These are phyloP conservation scores for Endotricha flammealis DNA, from an alignment of 2,888 invertebrate species.

Conservation along the genomic window DNA sequence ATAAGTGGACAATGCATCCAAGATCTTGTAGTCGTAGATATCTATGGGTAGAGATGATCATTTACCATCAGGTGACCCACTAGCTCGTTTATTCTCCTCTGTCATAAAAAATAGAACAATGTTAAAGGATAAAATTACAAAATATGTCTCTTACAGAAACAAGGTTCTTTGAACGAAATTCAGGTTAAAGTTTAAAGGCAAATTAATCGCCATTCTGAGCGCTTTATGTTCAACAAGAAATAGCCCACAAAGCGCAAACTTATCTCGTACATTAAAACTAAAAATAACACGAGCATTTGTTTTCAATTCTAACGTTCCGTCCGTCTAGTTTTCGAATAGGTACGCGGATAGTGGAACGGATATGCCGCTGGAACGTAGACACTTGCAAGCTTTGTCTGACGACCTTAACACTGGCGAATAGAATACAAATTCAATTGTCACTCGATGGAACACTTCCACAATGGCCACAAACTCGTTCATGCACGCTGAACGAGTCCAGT, in stretches of 20 bases:
- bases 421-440: not conserved
- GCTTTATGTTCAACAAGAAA: no score
- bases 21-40: no score
- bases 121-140: no score
- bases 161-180: no score
- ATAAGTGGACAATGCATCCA: no score
- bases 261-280: not conserved
- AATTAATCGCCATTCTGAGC: no score
- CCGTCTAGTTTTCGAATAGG: constrained; percentile 24
- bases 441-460: not conserved
- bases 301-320: constrained; percentile 39
- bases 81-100: no score
- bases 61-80: no score
- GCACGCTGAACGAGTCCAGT: not conserved
- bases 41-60: no score
- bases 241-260: constrained; percentile 2
- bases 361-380: not conserved
- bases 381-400: not conserved
- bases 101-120: no score
- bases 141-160: no score
- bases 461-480: not conserved
- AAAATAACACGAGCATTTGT: constrained; percentile 18
- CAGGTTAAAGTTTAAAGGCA: no score
- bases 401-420: constrained; percentile 1
- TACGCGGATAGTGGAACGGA: constrained; percentile 17